Base-by-base conservation (phyloP, 2,888 invertebrate species). In the Chalcosyrphus nemorum region DNA sequence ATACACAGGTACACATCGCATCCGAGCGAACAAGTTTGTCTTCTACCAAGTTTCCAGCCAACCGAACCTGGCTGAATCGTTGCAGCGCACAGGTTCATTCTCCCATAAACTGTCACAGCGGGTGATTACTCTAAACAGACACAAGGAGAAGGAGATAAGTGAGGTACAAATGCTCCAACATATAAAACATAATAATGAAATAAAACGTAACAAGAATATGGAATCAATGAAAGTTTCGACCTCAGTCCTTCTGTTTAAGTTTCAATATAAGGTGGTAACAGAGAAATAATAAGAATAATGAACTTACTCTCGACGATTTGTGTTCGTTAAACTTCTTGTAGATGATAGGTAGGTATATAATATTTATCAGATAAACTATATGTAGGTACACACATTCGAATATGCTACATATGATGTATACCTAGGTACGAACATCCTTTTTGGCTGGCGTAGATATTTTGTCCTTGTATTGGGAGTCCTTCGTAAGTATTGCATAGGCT, bases 281-380 rank as follows among this genome's bases (percentile, higher is more conserved):
- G 56, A 45, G 45, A 56, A 75, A 75, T 65, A 75, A 65, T 75
- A 74, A 63, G 63, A 75, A 65, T 75, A 66, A 75, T 75, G 43
- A 63, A 74, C 52, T 24, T 32, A 57, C 38, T 75, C 57, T 66
- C 21, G 38, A 65, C 65, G 56, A 75, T 56, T 66, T 75, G 35
- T 75, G 65, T 57, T 74, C 72, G 43, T 54, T 74, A 24, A 63
- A 74, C 29, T 61, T 54, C 50, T 54, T 61, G 41, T 45, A 17
- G 43, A 63, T 63, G 45, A 54, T 32, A 74, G 54, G 32, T 54
- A 24, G 2, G 24, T 24, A 74, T 43, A 74, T 72, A 61, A 32
- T 63, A 24, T 27, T 70, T 35, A 57, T 50, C 72, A 52, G 56
- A 24, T 47, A 50, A 32, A 47, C 54, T 19, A 21, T 45, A 11